Percentiles rank a stretch among this genome's conserved stretches.
Evolutionary conservation across 2,888 invertebrate species (phyloP).

Genomic region (Rotaria sp.): DNA sequence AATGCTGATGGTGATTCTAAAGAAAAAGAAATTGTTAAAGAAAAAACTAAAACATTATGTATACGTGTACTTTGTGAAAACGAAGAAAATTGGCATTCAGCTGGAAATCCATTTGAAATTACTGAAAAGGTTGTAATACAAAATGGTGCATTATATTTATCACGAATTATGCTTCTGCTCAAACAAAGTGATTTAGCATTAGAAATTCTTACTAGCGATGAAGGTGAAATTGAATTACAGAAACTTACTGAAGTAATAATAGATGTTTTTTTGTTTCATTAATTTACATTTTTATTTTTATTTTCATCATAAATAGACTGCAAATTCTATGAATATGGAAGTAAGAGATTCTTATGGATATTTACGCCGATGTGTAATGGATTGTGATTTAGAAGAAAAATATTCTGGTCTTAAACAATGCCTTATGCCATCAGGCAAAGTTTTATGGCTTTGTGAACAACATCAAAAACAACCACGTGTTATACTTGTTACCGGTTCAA

Average conservation of each 20-base stretch:
- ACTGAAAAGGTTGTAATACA: not conserved
- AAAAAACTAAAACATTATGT: slow-evolving; percentile 44
- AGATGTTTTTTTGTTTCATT: not conserved
- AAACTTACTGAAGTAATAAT: not conserved
- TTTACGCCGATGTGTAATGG: slow-evolving; percentile 15
- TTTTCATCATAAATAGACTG: not conserved
- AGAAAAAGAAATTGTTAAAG: not conserved
- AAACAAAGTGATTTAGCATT: slow-evolving; percentile 38
- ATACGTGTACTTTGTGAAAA: slow-evolving; percentile 51
- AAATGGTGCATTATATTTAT: slow-evolving; percentile 31
- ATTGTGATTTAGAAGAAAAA: not conserved
- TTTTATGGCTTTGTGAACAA: slow-evolving; percentile 49
- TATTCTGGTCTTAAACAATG: slow-evolving; percentile 44
- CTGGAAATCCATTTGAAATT: not conserved
- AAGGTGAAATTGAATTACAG: slow-evolving; percentile 18
- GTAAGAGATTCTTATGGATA: not conserved
- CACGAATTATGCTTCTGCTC: slow-evolving; percentile 32
- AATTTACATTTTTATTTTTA: not conserved
- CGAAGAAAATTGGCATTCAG: slow-evolving; percentile 45
- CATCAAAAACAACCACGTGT: slow-evolving; percentile 47
- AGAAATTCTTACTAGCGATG: slow-evolving; percentile 7
- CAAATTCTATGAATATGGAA: not conserved
- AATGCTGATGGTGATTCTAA: not conserved
- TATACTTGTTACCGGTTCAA: slow-evolving; percentile 23
- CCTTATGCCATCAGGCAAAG: slow-evolving; percentile 48